phyloP scores from a whole-genome alignment of 2,113 vertebrate species.

The Isurus oxyrinchus region DNA sequence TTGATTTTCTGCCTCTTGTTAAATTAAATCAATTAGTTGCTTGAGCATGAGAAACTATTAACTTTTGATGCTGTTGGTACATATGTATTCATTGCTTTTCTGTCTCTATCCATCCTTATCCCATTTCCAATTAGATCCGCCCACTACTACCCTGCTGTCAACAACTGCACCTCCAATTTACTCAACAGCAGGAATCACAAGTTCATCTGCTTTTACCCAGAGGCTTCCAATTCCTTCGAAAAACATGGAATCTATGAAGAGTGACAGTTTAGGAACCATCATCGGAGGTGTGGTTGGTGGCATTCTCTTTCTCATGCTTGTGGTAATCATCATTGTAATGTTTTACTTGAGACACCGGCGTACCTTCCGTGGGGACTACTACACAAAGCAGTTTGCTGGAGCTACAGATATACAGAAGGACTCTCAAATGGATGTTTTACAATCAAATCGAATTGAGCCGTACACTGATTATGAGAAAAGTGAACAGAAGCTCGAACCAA shows the following conservation, averaged over 20 bases:
- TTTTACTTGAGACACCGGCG: conserved; percentile 81
- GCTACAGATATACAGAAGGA: conserved; percentile 96
- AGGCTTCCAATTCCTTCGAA: conserved; percentile 70
- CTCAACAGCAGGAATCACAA: conserved; percentile 61
- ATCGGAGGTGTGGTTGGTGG: conserved; percentile 83
- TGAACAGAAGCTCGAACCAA: conserved; percentile 81
- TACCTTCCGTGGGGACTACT: conserved; percentile 95
- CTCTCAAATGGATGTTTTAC: conserved; percentile 87
- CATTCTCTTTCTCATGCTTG: conserved; percentile 74
- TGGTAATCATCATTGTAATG: conserved; percentile 68
- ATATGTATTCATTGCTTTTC: conserved; percentile 64
- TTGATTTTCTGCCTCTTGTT: conserved; percentile 46
- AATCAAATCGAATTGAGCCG: conserved; percentile 84
- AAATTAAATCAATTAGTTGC: conserved; percentile 38
- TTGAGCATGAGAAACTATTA: conserved; percentile 67
- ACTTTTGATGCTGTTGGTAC: conserved; percentile 45
- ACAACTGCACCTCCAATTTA: conserved; percentile 67
- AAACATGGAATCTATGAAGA: conserved; percentile 68
- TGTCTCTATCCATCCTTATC: conserved; percentile 66
- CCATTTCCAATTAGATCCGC: conserved; percentile 87
- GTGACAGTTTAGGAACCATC: conserved; percentile 76
- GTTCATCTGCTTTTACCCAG: conserved; percentile 66
- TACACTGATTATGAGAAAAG: conserved; percentile 82
- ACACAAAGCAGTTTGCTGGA: conserved; percentile 96
- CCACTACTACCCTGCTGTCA: conserved; percentile 75